Base-by-base conservation (phyloP, 1,140 invertebrate genomes). In the Episyrphus balteatus region DNA sequence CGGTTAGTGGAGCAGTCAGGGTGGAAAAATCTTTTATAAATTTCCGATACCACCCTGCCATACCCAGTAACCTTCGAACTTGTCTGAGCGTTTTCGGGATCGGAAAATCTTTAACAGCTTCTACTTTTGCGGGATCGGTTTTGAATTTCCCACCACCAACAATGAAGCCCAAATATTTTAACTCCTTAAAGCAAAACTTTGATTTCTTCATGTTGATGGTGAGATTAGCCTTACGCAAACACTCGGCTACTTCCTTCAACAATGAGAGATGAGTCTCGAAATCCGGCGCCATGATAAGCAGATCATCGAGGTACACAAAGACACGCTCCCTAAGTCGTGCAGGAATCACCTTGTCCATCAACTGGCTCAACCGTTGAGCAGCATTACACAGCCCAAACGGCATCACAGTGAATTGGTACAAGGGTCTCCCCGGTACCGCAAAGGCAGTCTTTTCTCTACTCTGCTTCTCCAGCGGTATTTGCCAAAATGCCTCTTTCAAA, bases 141-240 rank as follows among this genome's bases (percentile, higher is more conserved):
- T 41, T 26, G 12, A 46, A 39, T 18, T 26, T 33, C 38, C 45
- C 17, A 32, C 36, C 42, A 18, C 32, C 42, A 13, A 46, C 18
- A 2, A 41, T 26, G 21, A 38, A 50, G 3, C 43, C 45, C 13
- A 43, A 26, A 12, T 42, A 49, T 32, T 39, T 11, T 33, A 46
- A 13, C 30, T 61, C 49, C 11, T 41, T 48, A 21, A 55, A 45
- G 12, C 51, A 61, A 50, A 75, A 73, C 26, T 65, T 44, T 41
- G 58, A 66, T 56, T 73, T 72, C 45, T 55, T 46, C 3, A 66
- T 50, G 31, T 70, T 73, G 3, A 74, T 55, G 30, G 68, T 74
- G 1, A 76, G 46, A 19, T 59, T 57, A 13, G 66, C 61, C 8
- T 26, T 26, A 26, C 21, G 21, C 8, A 26, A 26, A 8, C 21